Evolutionary conservation across 2,888 invertebrate species (phyloP).

Genomic region (Gortyna flavago): DNA sequence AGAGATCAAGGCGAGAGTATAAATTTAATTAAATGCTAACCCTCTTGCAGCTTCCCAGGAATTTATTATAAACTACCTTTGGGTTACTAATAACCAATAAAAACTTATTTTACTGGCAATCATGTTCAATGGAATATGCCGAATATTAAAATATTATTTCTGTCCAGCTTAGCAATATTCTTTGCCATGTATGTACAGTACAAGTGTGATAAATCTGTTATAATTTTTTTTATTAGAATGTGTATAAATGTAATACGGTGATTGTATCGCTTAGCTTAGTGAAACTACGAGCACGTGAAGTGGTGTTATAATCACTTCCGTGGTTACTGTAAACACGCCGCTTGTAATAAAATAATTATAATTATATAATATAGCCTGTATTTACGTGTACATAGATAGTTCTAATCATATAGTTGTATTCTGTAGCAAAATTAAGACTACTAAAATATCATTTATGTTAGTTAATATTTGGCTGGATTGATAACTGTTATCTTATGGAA

Average conservation of each 20-base stretch:
- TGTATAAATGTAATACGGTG: conserved; percentile 71
- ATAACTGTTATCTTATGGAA: conserved; percentile 73
- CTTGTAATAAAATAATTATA: conserved; percentile 75
- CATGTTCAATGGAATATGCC: conserved; percentile 22
- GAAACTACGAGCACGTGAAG: conserved; percentile 74
- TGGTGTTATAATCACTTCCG: conserved; percentile 88
- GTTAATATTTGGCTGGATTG: conserved; percentile 76
- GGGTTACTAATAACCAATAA: conserved; percentile 25
- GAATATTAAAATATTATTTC: conserved; percentile 35
- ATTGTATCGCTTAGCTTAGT: conserved; percentile 72
- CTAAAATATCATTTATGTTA: conserved; percentile 81
- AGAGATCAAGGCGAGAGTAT: conserved; percentile 63
- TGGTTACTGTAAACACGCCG: conserved; percentile 74
- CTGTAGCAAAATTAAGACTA: conserved; percentile 75
- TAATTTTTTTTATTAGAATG: conserved; percentile 59
- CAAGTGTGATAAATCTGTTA: conserved; percentile 82
- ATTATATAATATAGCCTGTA: conserved; percentile 73
- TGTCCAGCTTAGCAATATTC: conserved; percentile 74
- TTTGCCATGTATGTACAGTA: conserved; percentile 87
- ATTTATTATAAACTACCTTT: conserved; percentile 31
- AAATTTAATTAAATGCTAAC: conserved; percentile 48
- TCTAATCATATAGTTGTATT: conserved; percentile 74
- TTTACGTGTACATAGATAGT: conserved; percentile 79
- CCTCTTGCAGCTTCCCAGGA: conserved; percentile 63
- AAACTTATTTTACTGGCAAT: conserved; percentile 20